Base-by-base conservation (phyloP, 2,888 invertebrate species). In the Drosophila rellima region DNA sequence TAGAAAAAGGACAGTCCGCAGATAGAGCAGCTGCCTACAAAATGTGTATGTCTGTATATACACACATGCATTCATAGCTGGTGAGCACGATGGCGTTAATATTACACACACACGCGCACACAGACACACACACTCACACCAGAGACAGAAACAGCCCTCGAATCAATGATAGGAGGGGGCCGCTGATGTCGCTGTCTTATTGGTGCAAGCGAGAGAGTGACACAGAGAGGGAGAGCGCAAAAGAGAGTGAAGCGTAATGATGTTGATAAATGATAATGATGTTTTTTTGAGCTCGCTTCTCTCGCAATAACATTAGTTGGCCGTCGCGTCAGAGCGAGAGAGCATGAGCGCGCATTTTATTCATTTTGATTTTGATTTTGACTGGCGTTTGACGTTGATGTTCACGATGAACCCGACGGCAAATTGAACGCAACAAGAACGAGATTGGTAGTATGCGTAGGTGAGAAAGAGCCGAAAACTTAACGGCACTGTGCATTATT, bases 1-100 rank as follows among this genome's bases (percentile, higher is more conserved):
- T 88, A 86, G 89, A 73, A 84, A 84, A 84, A 84, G 83, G 83
- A 88, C 83, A 84, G 84, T 84, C 89, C 70, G 78, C 78, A 68
- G 75, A 70, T 64, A 72, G 65, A 54, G 74, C 69, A 77, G 83
- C 81, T 79, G 78, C 57, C 79, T 61, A 35, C 50, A 45, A 23
- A 63, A 35, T 20, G 44, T 47, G 39, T 42, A 37, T 15, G n/a
- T 18, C 33, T 20, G 18, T 45, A 52, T 31, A 37, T 18, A 42
- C 40, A 42, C 18, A 57, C 40, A 26, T 52, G 17, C 40, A 37
- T 29, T n/a, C 18, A 17, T 20, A 37, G 18, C 31, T 50, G 69
- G 55, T 63, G 56, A 37, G 59, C 52, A 61, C 57, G 45, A 76
- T 78, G 79, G 78, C 75, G 79, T 54, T 61, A 54, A 51, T 64